Evolutionary conservation across 2,888 invertebrate genomes (phyloP).

Genomic region (Cerastis leucographa): DNA sequence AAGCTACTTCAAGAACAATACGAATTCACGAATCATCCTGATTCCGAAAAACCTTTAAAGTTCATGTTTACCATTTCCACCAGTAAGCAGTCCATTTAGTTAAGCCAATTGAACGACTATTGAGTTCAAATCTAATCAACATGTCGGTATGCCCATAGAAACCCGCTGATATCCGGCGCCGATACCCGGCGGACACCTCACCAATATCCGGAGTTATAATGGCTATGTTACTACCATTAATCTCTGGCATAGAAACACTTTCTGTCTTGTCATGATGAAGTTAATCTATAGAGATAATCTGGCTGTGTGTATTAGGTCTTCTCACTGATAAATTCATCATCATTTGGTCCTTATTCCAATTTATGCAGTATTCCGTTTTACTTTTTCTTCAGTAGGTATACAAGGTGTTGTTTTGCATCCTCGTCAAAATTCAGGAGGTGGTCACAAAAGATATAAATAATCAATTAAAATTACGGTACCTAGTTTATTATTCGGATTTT

Average conservation of each 20-base stretch:
- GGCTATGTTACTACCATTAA: conserved; percentile 45
- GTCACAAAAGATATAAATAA: too few relatives aligned
- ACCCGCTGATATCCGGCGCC: conserved; percentile 50
- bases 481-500: too few relatives aligned
- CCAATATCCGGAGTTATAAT: conserved; percentile 66
- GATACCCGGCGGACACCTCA: conserved; percentile 44
- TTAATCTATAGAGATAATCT: not conserved
- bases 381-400: not conserved
- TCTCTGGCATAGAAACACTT: conserved; percentile 30
- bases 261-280: conserved; percentile 33
- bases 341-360: not conserved
- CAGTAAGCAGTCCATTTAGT: not conserved
- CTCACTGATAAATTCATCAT: not conserved
- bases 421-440: too few relatives aligned
- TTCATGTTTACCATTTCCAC: not conserved
- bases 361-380: not conserved
- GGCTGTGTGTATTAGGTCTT: not conserved
- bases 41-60: not conserved
- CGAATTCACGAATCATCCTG: too few relatives aligned
- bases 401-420: too few relatives aligned
- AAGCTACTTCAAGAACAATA: too few relatives aligned
- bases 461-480: too few relatives aligned
- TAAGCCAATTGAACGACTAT: conserved; percentile 20
- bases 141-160: conserved; percentile 38
- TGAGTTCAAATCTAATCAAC: conserved; percentile 47